Evolutionary conservation across 2,888 invertebrate species (phyloP).

Genomic region (Platynereis dumerilii): DNA sequence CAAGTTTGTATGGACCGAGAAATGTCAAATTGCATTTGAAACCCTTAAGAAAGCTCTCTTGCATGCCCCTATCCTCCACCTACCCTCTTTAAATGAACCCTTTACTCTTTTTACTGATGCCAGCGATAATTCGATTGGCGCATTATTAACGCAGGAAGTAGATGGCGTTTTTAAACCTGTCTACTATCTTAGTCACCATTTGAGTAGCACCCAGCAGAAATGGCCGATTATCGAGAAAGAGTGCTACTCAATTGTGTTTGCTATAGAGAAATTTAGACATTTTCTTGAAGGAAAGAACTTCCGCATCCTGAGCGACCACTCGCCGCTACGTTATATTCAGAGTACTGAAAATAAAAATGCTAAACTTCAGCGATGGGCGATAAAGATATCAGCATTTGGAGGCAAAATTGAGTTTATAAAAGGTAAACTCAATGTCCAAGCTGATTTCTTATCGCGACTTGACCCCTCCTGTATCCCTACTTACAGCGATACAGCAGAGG

Average conservation of each 20-base stretch:
- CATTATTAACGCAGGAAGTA: neutral
- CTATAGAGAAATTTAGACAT: neutral
- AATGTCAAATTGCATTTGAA: no score
- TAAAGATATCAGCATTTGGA: conserved; percentile 1
- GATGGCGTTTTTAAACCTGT: neutral
- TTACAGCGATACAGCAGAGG: no score
- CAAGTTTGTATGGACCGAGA: no score
- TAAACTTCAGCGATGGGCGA: neutral
- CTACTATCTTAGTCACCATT: neutral
- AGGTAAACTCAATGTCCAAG: neutral
- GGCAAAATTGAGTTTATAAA: neutral
- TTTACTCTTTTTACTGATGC: neutral
- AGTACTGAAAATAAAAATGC: conserved; percentile 6
- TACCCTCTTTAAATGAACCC: no score
- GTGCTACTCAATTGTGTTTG: neutral
- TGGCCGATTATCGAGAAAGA: conserved; percentile 1
- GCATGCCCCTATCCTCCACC: no score
- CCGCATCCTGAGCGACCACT: neutral
- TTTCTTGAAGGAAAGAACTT: neutral
- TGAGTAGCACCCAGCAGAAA: neutral
- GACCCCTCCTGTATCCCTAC: neutral
- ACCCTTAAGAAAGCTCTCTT: no score
- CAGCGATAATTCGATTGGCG: neutral
- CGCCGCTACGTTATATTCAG: neutral
- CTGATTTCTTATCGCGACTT: neutral